Base-by-base conservation (phyloP, 2,888 invertebrate genomes). In the Adela reaumurella region DNA sequence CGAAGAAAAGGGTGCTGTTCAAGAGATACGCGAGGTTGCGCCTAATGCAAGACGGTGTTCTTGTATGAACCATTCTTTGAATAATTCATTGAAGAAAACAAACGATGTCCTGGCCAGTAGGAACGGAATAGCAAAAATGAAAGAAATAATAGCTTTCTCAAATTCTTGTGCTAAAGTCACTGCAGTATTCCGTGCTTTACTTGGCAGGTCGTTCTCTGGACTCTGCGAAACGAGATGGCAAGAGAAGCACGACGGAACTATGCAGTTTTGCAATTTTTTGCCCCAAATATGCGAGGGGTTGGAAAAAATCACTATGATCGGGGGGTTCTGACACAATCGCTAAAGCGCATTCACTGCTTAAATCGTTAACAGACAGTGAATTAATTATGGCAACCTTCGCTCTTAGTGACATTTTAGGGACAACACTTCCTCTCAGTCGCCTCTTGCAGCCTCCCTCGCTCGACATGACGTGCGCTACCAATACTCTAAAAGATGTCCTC, bases 1-100 rank as follows among this genome's bases (percentile, higher is more conserved):
- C 58, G 58, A 61, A 35, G 41, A 50, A 45, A 59, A 59, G 51
- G 60, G 60, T 29, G 59, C 60, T 11, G 58, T 59, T 24, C 48
- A 53, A 19, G 55, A 59, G 17, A 46, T 61, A 19, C 49, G 50
- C 43, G 57, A 59, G 53, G 51, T 20, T 42, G 54, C 56, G 19
- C 50, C 47, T 35, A 49, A 57, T 47, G 59, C 55, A 24, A 57
- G 51, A 51, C 47, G 51, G 48, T 57, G 53, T 49, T 57, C 57
- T 6, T 58, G 61, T 50, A 54, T 47, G 46, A 59, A 59, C 48
- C 59, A 60, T 53, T 46, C 52, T 6, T 52, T 60, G 10, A 60
- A 62, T 45, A 58, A 58, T 50, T 55, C 55, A 2, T 8, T 50
- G 57, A 41, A 44, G 8, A 18, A 17, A 44, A 16, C 18, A 18